Conservation (phyloP, 2,113 vertebrate genomes). For the Chaetops frenatus region DNA sequence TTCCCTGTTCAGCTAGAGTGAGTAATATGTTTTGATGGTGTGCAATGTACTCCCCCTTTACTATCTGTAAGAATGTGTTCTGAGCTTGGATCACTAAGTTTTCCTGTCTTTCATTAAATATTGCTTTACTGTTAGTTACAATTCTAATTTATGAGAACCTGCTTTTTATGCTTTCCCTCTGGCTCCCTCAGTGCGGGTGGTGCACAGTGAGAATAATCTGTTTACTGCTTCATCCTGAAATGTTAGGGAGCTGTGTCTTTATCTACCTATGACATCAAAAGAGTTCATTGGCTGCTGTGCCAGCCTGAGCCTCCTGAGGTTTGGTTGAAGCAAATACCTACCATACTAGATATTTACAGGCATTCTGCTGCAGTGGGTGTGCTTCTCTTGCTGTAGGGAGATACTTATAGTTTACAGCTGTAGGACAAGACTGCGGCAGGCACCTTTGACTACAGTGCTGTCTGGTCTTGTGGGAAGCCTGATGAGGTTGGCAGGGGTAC, state of each 20-base stretch:
- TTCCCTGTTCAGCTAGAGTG: neutral
- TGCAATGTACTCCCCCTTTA: neutral
- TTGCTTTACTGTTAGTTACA: neutral
- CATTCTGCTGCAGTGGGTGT: neutral
- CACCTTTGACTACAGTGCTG: neutral
- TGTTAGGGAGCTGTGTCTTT: neutral
- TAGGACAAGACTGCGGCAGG: neutral
- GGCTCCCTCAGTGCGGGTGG: neutral
- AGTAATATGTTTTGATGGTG: neutral
- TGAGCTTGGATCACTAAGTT: neutral
- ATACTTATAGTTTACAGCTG: neutral
- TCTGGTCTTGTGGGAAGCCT: neutral
- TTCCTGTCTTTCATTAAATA: neutral
- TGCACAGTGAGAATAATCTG: neutral
- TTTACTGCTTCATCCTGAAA: neutral
- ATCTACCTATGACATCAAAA: neutral
- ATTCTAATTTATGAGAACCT: neutral
- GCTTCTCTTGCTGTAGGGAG: neutral
- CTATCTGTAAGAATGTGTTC: neutral
- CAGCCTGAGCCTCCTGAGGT: neutral
- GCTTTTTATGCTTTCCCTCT: neutral
- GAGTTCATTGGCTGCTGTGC: neutral
- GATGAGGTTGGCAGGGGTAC: neutral
- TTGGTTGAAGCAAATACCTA: neutral
- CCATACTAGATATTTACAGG: neutral